These are phyloP conservation scores for Babyrousa celebensis DNA, from an alignment of 2,797 vertebrate genomes.

Conservation along the genomic window DNA sequence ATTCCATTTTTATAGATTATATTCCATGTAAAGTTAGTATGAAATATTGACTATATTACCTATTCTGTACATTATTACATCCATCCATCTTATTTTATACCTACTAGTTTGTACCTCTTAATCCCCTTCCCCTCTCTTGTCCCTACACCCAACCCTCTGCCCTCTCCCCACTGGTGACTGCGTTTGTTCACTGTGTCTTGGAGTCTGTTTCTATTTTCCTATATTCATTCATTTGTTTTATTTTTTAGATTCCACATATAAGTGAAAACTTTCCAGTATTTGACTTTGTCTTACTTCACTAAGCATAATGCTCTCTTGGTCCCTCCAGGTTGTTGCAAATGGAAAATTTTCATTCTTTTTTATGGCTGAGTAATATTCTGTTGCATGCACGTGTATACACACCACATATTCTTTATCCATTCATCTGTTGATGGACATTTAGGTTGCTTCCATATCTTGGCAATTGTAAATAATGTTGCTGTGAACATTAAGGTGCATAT, in stretches of 20 bases:
- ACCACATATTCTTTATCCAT: too few species aligned
- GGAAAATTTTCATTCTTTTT: neutral
- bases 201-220: neutral
- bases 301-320: neutral
- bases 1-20: neutral
- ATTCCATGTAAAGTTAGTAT: neutral
- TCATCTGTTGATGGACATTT: too few species aligned
- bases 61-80: neutral
- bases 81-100: neutral
- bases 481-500: too few species aligned
- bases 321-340: neutral
- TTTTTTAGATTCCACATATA: neutral
- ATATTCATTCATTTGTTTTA: neutral
- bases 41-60: neutral
- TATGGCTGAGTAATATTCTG: neutral
- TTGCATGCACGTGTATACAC: too few species aligned
- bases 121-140: neutral
- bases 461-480: too few species aligned
- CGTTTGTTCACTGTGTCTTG: neutral
- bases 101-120: neutral
- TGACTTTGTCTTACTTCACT: neutral
- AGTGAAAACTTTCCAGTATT: neutral
- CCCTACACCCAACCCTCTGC: too few species aligned
- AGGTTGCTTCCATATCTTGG: too few species aligned
- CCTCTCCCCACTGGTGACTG: neutral